Base-by-base conservation (phyloP, 2,888 invertebrate genomes). In the Resseliella maxima region DNA sequence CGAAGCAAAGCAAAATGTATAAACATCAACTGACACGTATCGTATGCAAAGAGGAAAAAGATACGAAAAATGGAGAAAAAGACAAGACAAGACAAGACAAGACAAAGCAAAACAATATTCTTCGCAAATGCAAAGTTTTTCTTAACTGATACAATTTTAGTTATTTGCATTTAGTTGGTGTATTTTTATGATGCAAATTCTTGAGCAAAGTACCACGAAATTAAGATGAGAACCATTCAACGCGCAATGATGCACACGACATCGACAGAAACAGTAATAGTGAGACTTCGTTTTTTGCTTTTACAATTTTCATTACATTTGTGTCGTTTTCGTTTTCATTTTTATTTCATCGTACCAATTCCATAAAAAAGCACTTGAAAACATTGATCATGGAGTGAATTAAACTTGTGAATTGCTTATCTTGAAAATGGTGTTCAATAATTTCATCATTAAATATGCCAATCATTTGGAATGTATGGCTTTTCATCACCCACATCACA, bases 391-490 rank as follows among this genome's bases (percentile, higher is more conserved):
- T 15, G 12, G 1, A 18, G 15, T 72, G 31, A 59, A 59, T 72
- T 72, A 12, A 24, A 59, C 31, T 31, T 72, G n/a, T n/a, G n/a
- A 72, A 31, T 72, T 0, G 72, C 31, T 72, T 72, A 31, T 72
- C 35, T 2, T 15, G 72, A 15, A 72, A 72, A 35, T 18, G 72
- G 31, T n/a, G 72, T 35, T 72, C 35, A 72, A 72, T 72, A 72
- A 72, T 72, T 72, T 72, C 72, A 72, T 72, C 31, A 72, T 72
- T 72, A 72, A 72, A 72, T 72, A 31, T 72, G 72, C 72, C 72
- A 72, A 72, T 72, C 72, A 72, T 72, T 72, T 35, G 15, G 72
- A 72, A 15, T 31, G 72, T 72, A 35, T 72, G 1, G 72, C 59
- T 27, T 5, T 59, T 59, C 2, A 18, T 18, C 8, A 8, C 46